Evolutionary conservation across 2,888 invertebrate species (phyloP), one percentile per base, ranked within the genome.

Genomic region (Parthenolecanium corni): DNA sequence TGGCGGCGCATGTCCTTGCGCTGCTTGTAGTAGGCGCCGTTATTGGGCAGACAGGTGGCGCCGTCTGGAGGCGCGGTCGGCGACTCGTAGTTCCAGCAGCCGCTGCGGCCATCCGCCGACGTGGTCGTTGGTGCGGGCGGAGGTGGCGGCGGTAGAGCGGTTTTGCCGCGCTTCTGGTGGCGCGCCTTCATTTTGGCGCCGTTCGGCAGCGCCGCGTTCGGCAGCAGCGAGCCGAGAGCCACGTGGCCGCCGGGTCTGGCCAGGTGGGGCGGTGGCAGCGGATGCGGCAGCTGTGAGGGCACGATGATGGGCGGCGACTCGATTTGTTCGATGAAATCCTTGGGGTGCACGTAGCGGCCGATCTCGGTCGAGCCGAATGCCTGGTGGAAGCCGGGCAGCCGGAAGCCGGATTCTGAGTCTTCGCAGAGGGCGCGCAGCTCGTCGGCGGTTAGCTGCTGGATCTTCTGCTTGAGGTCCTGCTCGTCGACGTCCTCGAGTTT

Each of bases 311-410:
- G 24, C n/a, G 42, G 57, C 23, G 31, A 31, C 44, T 24, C 36
- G 21, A 46, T 47, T 57, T 62, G 62, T 52, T 62, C 52, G 52
- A 62, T 62, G 62, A 62, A 62, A 52, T 62, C 62, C 31, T 62
- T 62, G 5, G 75, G 74, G 65, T 75, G 73, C 5, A 85, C 83
- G 69, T 88, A 89, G 67, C 86, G 82, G n/a, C 89, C 89, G 67
- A 89, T 85, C 74, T 88, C 89, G 23, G 89, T 89, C 25, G 87
- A 86, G 24, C 89, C 89, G 72, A 89, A 89, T 1, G 89, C 87
- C 75, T 88, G 88, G 72, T 87, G 86, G 71, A 89, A 89, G 2
- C 69, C 69, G 0, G 70, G 70, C 21, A 70, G 66, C 44, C 68
- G 67, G 40, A 44, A 52, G 42, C 25, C 52, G 4, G 52, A 44